Evolutionary conservation across 2,797 vertebrate genomes (phyloP).

Genomic region (Emys orbicularis): DNA sequence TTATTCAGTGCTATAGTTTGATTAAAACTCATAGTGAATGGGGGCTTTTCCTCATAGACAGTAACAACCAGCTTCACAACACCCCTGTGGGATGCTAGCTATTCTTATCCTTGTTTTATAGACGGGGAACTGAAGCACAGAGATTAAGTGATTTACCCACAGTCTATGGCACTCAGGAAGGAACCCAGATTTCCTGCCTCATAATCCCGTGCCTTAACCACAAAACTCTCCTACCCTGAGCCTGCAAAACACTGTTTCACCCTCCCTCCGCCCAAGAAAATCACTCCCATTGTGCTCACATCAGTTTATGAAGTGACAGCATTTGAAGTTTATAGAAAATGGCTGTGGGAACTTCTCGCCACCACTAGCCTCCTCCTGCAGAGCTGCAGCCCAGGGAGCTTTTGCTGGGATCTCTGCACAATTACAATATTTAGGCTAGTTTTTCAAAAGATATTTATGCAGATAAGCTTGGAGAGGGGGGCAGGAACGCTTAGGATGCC

Average conservation of each 20-base stretch:
- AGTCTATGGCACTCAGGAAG: neutral
- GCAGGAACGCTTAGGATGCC: neutral
- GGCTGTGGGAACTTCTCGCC: neutral
- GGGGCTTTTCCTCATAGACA: neutral
- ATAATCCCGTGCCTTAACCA: neutral
- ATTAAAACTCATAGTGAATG: fast-evolving
- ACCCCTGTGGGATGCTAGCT: fast-evolving
- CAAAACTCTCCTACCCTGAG: neutral
- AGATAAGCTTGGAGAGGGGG: neutral
- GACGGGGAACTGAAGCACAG: neutral
- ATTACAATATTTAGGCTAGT: neutral
- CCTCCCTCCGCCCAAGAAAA: neutral
- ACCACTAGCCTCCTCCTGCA: neutral
- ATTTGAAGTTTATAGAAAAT: neutral
- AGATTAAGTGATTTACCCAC: conserved; percentile 6
- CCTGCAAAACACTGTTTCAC: neutral
- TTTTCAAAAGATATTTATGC: neutral
- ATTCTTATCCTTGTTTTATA: fast-evolving
- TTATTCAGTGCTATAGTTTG: neutral
- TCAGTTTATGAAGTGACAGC: neutral
- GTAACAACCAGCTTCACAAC: fast-evolving
- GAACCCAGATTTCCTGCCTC: conserved; percentile 52
- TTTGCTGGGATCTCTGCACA: neutral
- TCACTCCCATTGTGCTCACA: neutral
- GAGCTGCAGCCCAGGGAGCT: neutral